Percentiles rank a stretch among this genome's conserved stretches.
Evolutionary conservation across 2,888 invertebrate genomes (phyloP).

Genomic region (Dysmachus trigonus): DNA sequence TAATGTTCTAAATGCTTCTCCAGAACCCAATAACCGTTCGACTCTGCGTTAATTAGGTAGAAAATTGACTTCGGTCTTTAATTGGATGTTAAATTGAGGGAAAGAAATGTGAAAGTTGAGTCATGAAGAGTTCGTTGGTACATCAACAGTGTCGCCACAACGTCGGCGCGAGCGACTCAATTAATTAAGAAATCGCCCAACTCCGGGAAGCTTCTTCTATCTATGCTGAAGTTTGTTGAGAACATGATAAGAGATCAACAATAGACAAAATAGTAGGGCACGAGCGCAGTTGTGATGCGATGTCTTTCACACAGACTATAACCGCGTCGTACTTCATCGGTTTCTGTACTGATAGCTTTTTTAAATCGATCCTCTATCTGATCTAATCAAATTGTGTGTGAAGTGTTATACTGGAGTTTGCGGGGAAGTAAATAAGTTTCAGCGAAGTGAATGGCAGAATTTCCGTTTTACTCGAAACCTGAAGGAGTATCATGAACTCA

Average conservation of each 20-base stretch:
- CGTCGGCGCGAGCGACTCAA: neutral
- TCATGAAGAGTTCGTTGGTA: neutral
- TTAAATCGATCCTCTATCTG: neutral
- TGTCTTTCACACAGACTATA: neutral
- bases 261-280: neutral
- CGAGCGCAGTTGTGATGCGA: neutral
- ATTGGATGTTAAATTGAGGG: slow-evolving; percentile 31
- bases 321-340: neutral
- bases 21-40: neutral
- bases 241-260: neutral
- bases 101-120: slow-evolving; percentile 22
- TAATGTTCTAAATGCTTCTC: neutral
- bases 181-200: slow-evolving; percentile 13
- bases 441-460: neutral
- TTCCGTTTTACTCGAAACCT: neutral
- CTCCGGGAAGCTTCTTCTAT: neutral
- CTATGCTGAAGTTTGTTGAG: neutral
- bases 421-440: neutral
- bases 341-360: neutral
- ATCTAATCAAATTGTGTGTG: neutral
- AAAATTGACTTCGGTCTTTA: slow-evolving; percentile 8
- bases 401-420: neutral
- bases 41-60: neutral
- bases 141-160: neutral
- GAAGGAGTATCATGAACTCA: neutral